A percentile compares a stretch with the other conserved stretches of the same genome.
Evolutionary conservation across 1,140 invertebrate species (phyloP).

Genomic region (Mactra quadrangularis): DNA sequence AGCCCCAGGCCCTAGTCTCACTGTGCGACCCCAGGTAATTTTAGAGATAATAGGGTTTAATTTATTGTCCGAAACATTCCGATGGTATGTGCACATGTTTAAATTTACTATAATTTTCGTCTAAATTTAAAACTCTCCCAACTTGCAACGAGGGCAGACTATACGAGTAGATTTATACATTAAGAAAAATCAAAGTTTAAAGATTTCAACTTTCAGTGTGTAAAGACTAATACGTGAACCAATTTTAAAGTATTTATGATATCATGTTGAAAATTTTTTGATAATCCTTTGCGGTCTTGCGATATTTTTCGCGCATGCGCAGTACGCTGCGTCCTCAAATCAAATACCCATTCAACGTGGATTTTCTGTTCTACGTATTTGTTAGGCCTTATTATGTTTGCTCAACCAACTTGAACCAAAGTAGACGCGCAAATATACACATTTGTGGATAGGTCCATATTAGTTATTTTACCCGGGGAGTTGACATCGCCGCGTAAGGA

Average conservation of each 20-base stretch:
- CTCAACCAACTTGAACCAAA: constrained; percentile 14
- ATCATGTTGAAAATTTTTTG: constrained; percentile 40
- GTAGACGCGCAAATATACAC: constrained; percentile 55
- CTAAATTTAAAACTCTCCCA: too few species aligned
- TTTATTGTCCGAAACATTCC: background rate
- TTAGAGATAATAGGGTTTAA: background rate
- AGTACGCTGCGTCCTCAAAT: constrained; percentile 36
- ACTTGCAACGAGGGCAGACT: too few species aligned
- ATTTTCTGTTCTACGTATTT: constrained; percentile 36
- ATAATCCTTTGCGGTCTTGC: constrained; percentile 37
- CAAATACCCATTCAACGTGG: constrained; percentile 31
- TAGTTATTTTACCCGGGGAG: constrained; percentile 11
- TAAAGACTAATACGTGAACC: constrained; percentile 1
- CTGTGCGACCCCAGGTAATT: background rate
- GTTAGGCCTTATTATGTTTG: constrained; percentile 38
- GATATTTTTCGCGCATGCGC: constrained; percentile 39
- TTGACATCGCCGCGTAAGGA: background rate
- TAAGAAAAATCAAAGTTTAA: constrained; percentile 23
- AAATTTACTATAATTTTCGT: too few species aligned
- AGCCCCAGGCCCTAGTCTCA: background rate
- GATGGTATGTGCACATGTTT: background rate
- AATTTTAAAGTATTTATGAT: constrained; percentile 20
- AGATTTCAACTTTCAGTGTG: background rate
- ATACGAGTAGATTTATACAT: too few species aligned
- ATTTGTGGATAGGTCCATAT: constrained; percentile 33